Conservation (phyloP, 2,113 vertebrate genomes). For the Oxyura jamaicensis region DNA sequence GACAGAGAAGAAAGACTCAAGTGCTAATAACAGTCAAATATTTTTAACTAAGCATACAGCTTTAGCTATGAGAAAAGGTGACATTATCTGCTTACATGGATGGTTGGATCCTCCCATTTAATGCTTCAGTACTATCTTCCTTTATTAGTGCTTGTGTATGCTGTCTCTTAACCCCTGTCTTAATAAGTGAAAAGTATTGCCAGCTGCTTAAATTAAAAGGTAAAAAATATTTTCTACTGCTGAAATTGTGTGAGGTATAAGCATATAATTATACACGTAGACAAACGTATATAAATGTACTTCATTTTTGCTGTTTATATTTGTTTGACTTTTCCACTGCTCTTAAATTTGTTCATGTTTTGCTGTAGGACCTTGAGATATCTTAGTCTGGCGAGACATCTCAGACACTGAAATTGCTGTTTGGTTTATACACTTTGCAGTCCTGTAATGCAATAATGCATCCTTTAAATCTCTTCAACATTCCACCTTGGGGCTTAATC, state of each 20-base stretch:
- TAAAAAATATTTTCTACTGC: background rate
- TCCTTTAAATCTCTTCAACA: background rate
- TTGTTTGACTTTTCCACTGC: background rate
- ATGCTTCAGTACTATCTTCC: background rate
- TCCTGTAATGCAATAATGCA: background rate
- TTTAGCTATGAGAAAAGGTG: background rate
- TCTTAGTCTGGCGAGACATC: background rate
- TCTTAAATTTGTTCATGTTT: background rate
- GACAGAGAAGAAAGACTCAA: background rate
- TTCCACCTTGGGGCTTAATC: background rate
- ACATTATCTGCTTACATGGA: background rate
- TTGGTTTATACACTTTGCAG: background rate
- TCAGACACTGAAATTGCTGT: background rate
- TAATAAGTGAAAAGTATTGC: background rate
- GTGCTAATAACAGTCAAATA: background rate
- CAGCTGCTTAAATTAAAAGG: background rate
- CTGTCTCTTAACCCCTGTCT: background rate
- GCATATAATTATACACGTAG: background rate
- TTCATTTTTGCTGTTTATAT: background rate
- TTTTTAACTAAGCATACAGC: background rate
- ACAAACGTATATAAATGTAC: background rate
- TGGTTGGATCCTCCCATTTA: background rate
- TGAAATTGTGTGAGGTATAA: background rate
- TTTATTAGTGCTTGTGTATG: background rate
- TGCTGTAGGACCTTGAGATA: background rate